Percentiles rank a stretch among this genome's conserved stretches.
These are phyloP conservation scores for Nerophis lumbriciformis DNA, from an alignment of 2,113 vertebrate genomes.

Conservation along the genomic window DNA sequence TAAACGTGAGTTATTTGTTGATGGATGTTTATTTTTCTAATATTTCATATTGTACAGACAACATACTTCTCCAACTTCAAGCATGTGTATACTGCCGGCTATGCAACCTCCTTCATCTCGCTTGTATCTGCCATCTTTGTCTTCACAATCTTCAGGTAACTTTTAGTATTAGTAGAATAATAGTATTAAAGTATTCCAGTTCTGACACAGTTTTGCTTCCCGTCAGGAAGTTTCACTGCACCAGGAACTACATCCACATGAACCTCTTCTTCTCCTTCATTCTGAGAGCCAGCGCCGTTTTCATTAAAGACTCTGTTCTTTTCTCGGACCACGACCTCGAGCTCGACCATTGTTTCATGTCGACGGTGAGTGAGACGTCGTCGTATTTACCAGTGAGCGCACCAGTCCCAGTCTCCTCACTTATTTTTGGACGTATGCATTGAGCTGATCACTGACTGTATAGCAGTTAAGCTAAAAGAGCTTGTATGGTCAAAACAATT, in stretches of 20 bases:
- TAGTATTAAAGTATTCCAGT: not conserved
- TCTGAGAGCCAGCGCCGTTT: slow-evolving; percentile 74
- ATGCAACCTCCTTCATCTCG: slow-evolving; percentile 72
- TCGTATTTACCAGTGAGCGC: not conserved
- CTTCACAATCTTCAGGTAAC: slow-evolving; percentile 72
- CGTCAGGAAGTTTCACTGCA: slow-evolving; percentile 83
- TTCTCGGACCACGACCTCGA: slow-evolving; percentile 73
- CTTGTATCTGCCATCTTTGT: slow-evolving; percentile 70
- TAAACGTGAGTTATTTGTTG: not conserved
- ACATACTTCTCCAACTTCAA: slow-evolving; percentile 68
- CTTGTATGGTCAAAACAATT: too few relatives aligned
- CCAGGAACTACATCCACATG: slow-evolving; percentile 86
- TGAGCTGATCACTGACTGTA: too few relatives aligned
- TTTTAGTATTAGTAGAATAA: too few relatives aligned
- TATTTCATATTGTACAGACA: slow-evolving; percentile 46
- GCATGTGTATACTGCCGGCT: slow-evolving; percentile 71
- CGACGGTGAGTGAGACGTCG: slow-evolving; percentile 63
- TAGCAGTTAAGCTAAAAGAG: too few relatives aligned
- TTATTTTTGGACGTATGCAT: too few relatives aligned
- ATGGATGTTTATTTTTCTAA: not conserved
- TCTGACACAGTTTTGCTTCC: not conserved
- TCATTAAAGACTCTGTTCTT: slow-evolving; percentile 78
- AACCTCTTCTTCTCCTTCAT: slow-evolving; percentile 85
- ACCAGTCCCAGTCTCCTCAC: too few relatives aligned
- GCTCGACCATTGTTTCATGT: slow-evolving; percentile 79